Evolutionary conservation across 2,797 vertebrate genomes (phyloP).

Genomic region (Prunella strophiata): DNA sequence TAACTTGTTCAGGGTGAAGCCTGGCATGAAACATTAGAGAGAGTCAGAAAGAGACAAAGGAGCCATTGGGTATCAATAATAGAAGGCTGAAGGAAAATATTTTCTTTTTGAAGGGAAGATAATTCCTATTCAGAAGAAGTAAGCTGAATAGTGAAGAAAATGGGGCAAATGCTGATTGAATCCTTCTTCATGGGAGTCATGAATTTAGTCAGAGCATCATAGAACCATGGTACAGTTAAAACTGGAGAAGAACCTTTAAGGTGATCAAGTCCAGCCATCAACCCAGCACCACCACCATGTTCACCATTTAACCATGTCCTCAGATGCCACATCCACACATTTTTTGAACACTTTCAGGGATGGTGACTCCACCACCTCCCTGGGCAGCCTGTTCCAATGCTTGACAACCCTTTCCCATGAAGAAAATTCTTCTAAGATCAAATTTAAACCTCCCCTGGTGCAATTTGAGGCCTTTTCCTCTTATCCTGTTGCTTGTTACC

Average conservation of each 20-base stretch:
- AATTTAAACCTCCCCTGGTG: neutral
- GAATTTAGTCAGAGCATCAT: neutral
- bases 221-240: neutral
- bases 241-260: neutral
- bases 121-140: neutral
- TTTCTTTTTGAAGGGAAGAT: neutral
- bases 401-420: neutral
- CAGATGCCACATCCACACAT: neutral
- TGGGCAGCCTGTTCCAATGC: neutral
- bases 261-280: neutral
- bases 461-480: neutral
- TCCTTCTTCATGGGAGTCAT: neutral
- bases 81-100: neutral
- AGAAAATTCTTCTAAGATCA: neutral
- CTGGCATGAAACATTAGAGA: neutral
- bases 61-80: neutral
- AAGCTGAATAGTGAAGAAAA: neutral
- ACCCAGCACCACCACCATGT: neutral
- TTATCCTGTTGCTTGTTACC: accelerated
- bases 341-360: neutral
- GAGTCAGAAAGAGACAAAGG: neutral
- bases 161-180: neutral
- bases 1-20: neutral
- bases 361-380: neutral
- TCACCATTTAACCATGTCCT: neutral